These are phyloP conservation scores for Belgica antarctica DNA, from an alignment of 2,888 invertebrate genomes.

Conservation along the genomic window DNA sequence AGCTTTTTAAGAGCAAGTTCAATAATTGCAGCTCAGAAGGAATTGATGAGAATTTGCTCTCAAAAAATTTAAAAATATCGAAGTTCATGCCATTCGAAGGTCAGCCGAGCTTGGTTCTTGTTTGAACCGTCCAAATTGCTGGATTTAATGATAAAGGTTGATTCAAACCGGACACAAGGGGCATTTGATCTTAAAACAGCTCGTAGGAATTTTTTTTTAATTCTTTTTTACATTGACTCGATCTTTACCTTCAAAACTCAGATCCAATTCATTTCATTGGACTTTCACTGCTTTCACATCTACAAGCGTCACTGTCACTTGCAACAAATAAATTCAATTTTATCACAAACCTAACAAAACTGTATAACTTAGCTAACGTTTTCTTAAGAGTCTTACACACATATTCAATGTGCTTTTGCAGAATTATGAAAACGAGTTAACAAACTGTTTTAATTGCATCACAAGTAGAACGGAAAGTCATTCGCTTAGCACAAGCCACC, in stretches of 20 bases:
- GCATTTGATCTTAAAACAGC: too few relatives aligned
- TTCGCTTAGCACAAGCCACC: conserved; percentile 44
- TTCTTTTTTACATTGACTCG: too few relatives aligned
- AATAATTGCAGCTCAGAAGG: too few relatives aligned
- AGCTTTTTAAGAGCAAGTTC: too few relatives aligned
- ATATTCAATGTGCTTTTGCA: background rate
- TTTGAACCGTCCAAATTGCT: too few relatives aligned
- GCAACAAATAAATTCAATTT: background rate
- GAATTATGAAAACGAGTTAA: background rate
- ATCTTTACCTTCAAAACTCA: background rate
- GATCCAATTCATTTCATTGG: background rate
- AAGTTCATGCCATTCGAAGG: too few relatives aligned
- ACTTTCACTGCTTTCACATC: background rate
- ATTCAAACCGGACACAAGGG: too few relatives aligned
- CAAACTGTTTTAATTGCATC: background rate
- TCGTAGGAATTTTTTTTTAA: too few relatives aligned
- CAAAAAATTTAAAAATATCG: too few relatives aligned
- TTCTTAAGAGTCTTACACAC: background rate
- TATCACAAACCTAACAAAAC: background rate
- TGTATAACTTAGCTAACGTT: background rate
- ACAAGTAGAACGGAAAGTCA: background rate
- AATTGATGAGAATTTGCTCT: too few relatives aligned
- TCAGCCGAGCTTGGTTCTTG: too few relatives aligned
- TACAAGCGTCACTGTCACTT: background rate
- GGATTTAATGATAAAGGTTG: too few relatives aligned